Base-by-base conservation (phyloP, 2,113 vertebrate genomes). In the Triplophysa rosa region DNA sequence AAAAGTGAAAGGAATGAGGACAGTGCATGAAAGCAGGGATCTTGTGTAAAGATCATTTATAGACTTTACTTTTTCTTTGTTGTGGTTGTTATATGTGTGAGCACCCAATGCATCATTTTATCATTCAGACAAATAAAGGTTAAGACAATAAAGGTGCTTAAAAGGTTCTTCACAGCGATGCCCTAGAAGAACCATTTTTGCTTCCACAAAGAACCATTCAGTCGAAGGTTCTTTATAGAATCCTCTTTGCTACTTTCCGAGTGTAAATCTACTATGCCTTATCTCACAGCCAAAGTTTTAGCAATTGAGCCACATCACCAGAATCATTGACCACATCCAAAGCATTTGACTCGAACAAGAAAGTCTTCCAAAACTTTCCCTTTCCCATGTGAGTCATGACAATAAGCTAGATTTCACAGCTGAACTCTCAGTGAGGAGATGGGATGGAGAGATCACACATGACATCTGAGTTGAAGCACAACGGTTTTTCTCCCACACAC, bases 401-500 rank as follows among this genome's bases (percentile, higher is more conserved):
- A 37, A 49, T 63, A 49, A 62, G 42, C 2, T 29, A 23, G 2
- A 0, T 14, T 33, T 75, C 42, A 47, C 59, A 64, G 58, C 37
- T 71, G 68, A 71, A 58, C 33, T 75, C 72, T 42, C 59, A 45
- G 40, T 47, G 37, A 40, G 59, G 16, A 75, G 72, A 75, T 75
- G 59, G 58, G 59, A 73, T 64, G 72, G 21, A 62, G 10, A 63
- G 72, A 75, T 75, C 59, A 63, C 21, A 75, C 45, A 75, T 23
- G 72, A 75, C 58, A 75, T 64, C 42, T 29, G 40, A 64, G 72
- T 33, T 33, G 56, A 73, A 73, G 37, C 72, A 29, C 72, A 74
- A 47, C 40, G 23, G 1, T 75, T 75, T 77, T 26, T 77, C 62
- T 65, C 74, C 59, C 74, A 77, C 74, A 65, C 74, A 33, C 26